Evolutionary conservation across 2,113 vertebrate species (phyloP).

Genomic region (Brienomyrus brachyistius): DNA sequence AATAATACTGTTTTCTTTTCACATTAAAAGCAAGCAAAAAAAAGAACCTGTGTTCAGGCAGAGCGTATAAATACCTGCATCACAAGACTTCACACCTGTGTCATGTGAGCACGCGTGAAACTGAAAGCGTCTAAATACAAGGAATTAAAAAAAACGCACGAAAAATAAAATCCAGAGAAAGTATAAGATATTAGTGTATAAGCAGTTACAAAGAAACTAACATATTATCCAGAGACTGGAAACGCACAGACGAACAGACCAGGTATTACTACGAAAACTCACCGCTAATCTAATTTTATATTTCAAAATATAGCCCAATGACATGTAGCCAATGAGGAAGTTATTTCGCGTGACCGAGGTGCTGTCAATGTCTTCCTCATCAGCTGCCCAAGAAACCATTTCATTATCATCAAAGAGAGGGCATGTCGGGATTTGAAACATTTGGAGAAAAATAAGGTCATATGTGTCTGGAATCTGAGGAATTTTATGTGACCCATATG

Average conservation of each 20-base stretch:
- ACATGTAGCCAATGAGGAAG: not conserved
- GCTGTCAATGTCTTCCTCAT: not conserved
- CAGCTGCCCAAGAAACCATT: not conserved
- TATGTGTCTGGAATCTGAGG: not conserved
- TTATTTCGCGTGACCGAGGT: not conserved
- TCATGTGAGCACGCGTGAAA: not conserved
- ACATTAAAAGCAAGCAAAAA: not conserved
- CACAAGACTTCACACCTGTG: not conserved
- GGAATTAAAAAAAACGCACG: not conserved
- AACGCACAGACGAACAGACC: not conserved
- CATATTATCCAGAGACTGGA: not conserved
- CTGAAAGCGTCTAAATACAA: not conserved
- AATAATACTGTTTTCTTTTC: not conserved
- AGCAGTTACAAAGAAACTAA: not conserved
- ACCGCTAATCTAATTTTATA: not conserved
- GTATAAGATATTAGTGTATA: not conserved
- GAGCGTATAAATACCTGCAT: not conserved
- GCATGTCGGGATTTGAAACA: not conserved
- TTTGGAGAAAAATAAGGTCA: not conserved
- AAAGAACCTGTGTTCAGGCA: not conserved
- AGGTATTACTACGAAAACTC: not conserved
- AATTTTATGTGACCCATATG: not conserved
- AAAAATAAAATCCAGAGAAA: not conserved
- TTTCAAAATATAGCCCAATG: not conserved
- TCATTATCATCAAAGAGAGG: not conserved